Evolutionary conservation across 2,797 vertebrate species (phyloP).

Genomic region (Crocidura indochinensis): DNA sequence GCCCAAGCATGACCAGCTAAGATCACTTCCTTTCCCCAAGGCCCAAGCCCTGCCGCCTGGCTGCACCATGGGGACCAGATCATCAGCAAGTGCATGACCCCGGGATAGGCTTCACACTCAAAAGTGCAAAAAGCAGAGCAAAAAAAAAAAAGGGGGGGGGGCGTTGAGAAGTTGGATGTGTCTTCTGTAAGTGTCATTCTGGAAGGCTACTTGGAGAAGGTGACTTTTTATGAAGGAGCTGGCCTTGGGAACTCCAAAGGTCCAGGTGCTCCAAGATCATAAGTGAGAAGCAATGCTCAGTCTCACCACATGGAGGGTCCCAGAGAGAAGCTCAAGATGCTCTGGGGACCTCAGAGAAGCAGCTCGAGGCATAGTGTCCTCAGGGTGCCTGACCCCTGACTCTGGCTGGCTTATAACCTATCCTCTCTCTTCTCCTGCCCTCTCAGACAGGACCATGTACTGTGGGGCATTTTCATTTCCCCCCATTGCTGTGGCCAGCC

Average conservation of each 20-base stretch:
- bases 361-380: background rate
- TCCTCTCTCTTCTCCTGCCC: background rate
- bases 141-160: background rate
- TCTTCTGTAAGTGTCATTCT: fast-evolving
- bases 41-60: no score
- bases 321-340: no score
- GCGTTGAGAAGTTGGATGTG: no score
- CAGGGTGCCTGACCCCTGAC: background rate
- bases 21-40: no score
- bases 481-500: background rate
- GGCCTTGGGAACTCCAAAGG: background rate
- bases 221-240: background rate
- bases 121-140: fast-evolving
- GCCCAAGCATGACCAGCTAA: no score
- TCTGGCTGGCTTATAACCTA: background rate
- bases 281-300: background rate
- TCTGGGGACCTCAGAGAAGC: background rate
- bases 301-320: no score
- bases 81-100: background rate
- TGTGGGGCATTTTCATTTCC: background rate
- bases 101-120: no score
- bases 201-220: conserved; percentile 14
- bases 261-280: background rate
- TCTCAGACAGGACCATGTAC: background rate
- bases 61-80: no score